Evolutionary conservation across 1,140 invertebrate species (phyloP).

Genomic region (Rhyacophila brunnea): DNA sequence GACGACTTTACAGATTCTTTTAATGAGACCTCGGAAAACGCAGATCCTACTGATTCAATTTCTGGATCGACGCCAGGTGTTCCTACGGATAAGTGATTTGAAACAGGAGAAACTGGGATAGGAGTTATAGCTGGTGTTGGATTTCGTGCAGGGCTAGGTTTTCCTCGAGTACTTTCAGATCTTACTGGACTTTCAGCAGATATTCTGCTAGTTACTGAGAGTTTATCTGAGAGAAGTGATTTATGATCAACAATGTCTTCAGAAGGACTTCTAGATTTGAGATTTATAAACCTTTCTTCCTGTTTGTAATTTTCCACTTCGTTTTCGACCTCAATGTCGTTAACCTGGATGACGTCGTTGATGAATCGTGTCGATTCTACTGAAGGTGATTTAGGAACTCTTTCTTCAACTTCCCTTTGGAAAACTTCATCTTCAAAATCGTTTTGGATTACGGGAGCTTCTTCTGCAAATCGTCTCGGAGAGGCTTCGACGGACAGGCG

Average conservation of each 20-base stretch:
- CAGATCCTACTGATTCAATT: constrained; percentile 26
- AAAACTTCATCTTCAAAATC: constrained; percentile 13
- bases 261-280: constrained; percentile 26
- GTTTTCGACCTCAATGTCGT: constrained; percentile 14
- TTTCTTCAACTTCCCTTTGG: not conserved
- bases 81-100: constrained; percentile 22
- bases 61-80: constrained; percentile 27
- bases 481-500: not conserved
- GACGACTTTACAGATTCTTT: constrained; percentile 19
- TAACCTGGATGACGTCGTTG: constrained; percentile 7
- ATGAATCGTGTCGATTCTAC: constrained; percentile 20
- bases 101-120: constrained; percentile 8
- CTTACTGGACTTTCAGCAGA: constrained; percentile 4
- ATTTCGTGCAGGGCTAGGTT: not conserved
- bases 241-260: constrained; percentile 15
- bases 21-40: constrained; percentile 14
- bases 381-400: constrained; percentile 14
- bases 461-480: constrained; percentile 2
- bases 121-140: not conserved
- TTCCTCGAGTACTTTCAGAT: constrained; percentile 19
- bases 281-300: constrained; percentile 31
- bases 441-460: constrained; percentile 4
- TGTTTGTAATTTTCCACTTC: constrained; percentile 12
- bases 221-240: constrained; percentile 1
- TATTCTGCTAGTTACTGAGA: constrained; percentile 6